phyloP scores from a whole-genome alignment of 2,888 invertebrate species.

The Xylocampa areola region DNA sequence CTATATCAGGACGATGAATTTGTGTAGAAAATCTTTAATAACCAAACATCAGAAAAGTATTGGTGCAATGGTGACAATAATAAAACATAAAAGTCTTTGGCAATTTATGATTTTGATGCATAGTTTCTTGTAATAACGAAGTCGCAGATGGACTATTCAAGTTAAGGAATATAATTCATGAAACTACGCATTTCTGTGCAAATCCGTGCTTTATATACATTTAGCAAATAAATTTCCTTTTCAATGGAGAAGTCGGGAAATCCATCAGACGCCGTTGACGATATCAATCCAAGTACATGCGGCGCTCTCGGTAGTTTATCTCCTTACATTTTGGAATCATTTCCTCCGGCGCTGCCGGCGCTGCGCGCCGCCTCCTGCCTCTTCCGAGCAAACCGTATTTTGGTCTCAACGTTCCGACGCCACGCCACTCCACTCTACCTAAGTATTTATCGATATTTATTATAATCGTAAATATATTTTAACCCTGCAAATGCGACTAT shows the following conservation, averaged over 20 bases:
- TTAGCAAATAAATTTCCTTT: slow-evolving; percentile 17
- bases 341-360: slow-evolving; percentile 40
- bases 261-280: slow-evolving; percentile 25
- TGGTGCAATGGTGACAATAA: no score
- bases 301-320: slow-evolving; percentile 36
- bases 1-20: neutral
- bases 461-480: slow-evolving; percentile 29
- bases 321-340: slow-evolving; percentile 46
- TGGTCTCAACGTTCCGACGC: slow-evolving; percentile 19
- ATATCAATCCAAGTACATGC: slow-evolving; percentile 3
- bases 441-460: slow-evolving; percentile 54
- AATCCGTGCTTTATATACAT: no score
- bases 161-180: neutral
- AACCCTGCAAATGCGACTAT: slow-evolving; percentile 19
- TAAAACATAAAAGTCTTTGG: neutral
- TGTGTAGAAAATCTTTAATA: neutral
- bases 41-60: neutral
- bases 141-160: neutral
- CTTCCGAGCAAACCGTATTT: slow-evolving; percentile 10
- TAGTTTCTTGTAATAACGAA: neutral
- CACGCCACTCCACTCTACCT: slow-evolving; percentile 26
- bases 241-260: slow-evolving; percentile 28
- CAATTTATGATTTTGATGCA: neutral
- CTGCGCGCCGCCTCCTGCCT: slow-evolving; percentile 22
- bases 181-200: neutral